phyloP scores from a whole-genome alignment of 2,113 vertebrate species.

The Antechinus flavipes region DNA sequence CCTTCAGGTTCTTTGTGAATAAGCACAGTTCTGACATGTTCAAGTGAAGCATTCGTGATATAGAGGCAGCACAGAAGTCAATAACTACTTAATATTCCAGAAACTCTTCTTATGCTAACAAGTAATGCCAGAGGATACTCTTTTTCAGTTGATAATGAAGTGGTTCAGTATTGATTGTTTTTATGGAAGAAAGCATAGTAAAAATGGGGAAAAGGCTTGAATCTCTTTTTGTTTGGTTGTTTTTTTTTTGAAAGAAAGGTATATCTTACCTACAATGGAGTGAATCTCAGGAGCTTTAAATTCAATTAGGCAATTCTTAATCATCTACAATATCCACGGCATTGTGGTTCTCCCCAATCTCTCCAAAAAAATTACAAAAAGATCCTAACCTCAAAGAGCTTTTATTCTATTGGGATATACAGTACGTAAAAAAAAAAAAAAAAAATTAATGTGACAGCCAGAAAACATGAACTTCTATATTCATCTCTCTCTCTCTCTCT shows the following conservation, averaged over 20 bases:
- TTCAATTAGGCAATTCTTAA: background rate
- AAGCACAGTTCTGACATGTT: background rate
- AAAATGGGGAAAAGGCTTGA: background rate
- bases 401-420: background rate
- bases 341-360: background rate
- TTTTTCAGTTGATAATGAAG: slow-evolving; percentile 2
- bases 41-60: background rate
- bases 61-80: background rate
- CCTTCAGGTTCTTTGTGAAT: background rate
- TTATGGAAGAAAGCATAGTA: background rate
- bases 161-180: slow-evolving; percentile 1
- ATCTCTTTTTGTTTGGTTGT: background rate
- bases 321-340: background rate
- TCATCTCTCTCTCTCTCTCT: background rate
- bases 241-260: background rate
- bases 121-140: background rate
- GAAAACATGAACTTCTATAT: background rate
- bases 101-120: background rate
- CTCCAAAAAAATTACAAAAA: background rate
- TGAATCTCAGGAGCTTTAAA: background rate
- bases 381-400: background rate
- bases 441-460: background rate
- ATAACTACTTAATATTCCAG: background rate
- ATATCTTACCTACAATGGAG: background rate
- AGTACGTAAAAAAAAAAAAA: background rate